Conservation (phyloP, 2,113 vertebrate species). For the Microcebus griseorufus region DNA sequence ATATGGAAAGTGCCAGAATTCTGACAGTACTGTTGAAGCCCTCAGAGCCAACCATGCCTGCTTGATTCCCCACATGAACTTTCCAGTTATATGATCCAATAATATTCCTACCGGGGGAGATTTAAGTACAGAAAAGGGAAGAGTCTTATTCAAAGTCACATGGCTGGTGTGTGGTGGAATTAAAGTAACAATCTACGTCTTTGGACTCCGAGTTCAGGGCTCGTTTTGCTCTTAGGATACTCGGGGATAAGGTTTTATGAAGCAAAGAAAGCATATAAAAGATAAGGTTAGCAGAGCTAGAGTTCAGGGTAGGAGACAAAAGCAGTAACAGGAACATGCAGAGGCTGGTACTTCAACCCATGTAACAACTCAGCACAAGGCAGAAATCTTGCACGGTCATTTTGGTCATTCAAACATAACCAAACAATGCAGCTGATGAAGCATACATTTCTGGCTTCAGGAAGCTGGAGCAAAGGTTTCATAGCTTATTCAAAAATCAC, state of each 20-base stretch:
- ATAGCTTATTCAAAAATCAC: slow-evolving; percentile 33
- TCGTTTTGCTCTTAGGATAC: neutral
- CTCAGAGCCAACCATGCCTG: neutral
- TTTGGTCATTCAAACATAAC: neutral
- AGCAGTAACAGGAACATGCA: neutral
- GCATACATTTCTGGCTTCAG: neutral
- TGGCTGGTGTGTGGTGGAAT: neutral
- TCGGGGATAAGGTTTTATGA: neutral
- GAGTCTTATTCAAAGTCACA: neutral
- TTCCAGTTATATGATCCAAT: neutral
- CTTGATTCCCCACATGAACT: neutral
- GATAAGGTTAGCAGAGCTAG: neutral
- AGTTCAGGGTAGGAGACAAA: neutral
- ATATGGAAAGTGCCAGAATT: neutral
- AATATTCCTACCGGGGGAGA: neutral
- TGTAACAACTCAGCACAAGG: neutral
- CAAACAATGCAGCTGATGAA: neutral
- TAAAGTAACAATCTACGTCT: neutral
- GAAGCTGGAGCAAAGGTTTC: neutral
- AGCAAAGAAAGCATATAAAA: neutral
- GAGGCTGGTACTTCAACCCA: neutral
- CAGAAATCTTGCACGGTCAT: neutral
- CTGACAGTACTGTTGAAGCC: neutral
- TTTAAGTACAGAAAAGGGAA: neutral
- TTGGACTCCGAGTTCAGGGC: neutral